Conservation (phyloP, 1,140 invertebrate species). For the Drosophila sturtevanti region DNA sequence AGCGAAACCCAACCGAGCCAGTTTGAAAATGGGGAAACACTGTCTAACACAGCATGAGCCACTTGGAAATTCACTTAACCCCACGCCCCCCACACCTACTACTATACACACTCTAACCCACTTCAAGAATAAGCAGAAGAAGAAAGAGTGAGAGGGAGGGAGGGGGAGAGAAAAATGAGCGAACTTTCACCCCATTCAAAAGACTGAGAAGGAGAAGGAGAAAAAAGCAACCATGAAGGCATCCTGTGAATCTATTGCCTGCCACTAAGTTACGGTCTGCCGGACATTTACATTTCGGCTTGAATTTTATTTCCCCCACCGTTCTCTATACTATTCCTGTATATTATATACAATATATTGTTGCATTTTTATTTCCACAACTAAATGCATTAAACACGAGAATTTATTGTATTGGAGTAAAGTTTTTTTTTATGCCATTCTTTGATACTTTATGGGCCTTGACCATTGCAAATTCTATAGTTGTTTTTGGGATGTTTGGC, state of each 20-base stretch:
- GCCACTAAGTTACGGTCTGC: slow-evolving; percentile 80
- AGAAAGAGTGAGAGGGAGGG: slow-evolving; percentile 17
- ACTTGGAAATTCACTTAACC: slow-evolving; percentile 75
- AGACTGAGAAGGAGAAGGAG: slow-evolving; percentile 4
- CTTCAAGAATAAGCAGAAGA: no score
- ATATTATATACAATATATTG: slow-evolving; percentile 41
- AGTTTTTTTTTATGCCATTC: slow-evolving; percentile 35
- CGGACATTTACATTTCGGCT: slow-evolving; percentile 79
- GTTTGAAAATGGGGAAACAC: slow-evolving; percentile 65
- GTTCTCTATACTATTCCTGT: background rate
- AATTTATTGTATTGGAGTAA: slow-evolving; percentile 62
- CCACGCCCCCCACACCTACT: slow-evolving; percentile 16
- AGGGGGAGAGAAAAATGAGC: slow-evolving; percentile 60
- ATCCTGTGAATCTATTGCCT: slow-evolving; percentile 73
- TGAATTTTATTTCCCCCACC: slow-evolving; percentile 46
- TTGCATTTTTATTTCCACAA: slow-evolving; percentile 69
- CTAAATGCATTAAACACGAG: slow-evolving; percentile 79
- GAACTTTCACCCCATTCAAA: slow-evolving; percentile 67
- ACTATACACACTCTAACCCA: slow-evolving; percentile 1
- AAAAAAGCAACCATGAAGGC: slow-evolving; percentile 33
- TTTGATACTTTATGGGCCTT: slow-evolving; percentile 62
- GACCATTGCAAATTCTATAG: slow-evolving; percentile 50
- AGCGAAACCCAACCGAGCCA: slow-evolving; percentile 32
- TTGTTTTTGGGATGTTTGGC: slow-evolving; percentile 25
- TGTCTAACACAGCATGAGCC: slow-evolving; percentile 76